Conservation (phyloP, 2,113 vertebrate species). For the Pelmatolapia mariae region DNA sequence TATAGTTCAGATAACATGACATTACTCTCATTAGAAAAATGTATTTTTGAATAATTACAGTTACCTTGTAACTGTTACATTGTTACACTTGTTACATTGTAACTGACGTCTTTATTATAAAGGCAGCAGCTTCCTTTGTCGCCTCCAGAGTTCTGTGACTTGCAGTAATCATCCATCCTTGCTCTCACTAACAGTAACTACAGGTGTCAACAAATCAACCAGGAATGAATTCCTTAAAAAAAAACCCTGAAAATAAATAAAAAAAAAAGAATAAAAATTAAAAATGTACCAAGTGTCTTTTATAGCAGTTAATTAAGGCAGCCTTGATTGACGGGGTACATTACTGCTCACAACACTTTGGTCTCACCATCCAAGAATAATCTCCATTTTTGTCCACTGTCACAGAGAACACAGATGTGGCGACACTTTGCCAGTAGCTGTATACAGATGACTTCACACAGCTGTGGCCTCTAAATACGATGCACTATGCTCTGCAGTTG, state of each 20-base stretch:
- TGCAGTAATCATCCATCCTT: no score
- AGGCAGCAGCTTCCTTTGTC: not conserved
- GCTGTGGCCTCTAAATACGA: constrained; percentile 50
- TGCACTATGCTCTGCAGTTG: not conserved
- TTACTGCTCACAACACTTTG: constrained; percentile 1
- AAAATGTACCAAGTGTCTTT: not conserved
- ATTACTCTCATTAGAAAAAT: not conserved
- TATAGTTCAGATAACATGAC: not conserved
- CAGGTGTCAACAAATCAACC: not conserved
- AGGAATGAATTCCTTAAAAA: not conserved
- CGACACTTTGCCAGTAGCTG: constrained; percentile 3
- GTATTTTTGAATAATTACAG: not conserved
- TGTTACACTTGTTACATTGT: not conserved
- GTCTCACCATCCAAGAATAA: not conserved
- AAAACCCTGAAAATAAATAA: not conserved
- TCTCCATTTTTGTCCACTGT: not conserved
- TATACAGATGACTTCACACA: constrained; percentile 32
- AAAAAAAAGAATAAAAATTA: not conserved
- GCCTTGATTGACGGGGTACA: constrained; percentile 46
- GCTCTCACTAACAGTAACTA: not conserved
- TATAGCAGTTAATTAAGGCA: constrained; percentile 43
- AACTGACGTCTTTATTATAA: not conserved
- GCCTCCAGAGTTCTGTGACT: not conserved
- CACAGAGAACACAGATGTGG: not conserved
- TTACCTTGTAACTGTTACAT: not conserved